phyloP scores from a whole-genome alignment of 2,113 vertebrate species.

The Hippocampus abdominalis region DNA sequence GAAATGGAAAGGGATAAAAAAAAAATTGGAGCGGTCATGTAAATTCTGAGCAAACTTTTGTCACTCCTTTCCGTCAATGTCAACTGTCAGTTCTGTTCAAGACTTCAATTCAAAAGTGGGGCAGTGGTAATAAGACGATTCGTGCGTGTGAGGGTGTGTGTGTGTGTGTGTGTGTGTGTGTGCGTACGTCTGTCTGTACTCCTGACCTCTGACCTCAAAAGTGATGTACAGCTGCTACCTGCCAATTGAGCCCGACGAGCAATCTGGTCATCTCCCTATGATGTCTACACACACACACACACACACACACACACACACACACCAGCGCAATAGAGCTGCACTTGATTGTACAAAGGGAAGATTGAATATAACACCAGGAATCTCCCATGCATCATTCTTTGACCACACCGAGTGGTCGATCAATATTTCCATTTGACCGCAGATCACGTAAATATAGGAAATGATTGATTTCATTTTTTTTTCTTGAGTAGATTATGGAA shows the following conservation, averaged over 20 bases:
- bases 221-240: constrained; percentile 55
- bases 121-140: constrained; percentile 17
- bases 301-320: neutral
- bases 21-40: neutral
- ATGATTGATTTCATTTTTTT: neutral
- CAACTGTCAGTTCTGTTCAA: constrained; percentile 7
- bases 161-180: too few species aligned
- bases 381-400: constrained; percentile 27
- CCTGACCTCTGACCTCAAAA: constrained; percentile 29
- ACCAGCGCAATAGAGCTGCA: neutral
- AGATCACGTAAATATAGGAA: neutral
- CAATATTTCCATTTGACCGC: constrained; percentile 46
- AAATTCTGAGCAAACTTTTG: constrained; percentile 17
- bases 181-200: neutral
- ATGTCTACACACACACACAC: constrained; percentile 6
- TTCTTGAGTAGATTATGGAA: neutral
- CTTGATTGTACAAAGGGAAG: constrained; percentile 4
- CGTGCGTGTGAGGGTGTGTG: constrained; percentile 3
- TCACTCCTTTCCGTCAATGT: neutral
- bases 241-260: constrained; percentile 46
- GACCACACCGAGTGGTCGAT: constrained; percentile 21
- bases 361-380: constrained; percentile 23
- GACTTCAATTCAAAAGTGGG: constrained; percentile 17
- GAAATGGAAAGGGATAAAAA: neutral
- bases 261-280: constrained; percentile 24